Percentiles rank a stretch among this genome's conserved stretches.
Evolutionary conservation across 2,888 invertebrate species (phyloP).

Genomic region (Hydropsyche betteni): DNA sequence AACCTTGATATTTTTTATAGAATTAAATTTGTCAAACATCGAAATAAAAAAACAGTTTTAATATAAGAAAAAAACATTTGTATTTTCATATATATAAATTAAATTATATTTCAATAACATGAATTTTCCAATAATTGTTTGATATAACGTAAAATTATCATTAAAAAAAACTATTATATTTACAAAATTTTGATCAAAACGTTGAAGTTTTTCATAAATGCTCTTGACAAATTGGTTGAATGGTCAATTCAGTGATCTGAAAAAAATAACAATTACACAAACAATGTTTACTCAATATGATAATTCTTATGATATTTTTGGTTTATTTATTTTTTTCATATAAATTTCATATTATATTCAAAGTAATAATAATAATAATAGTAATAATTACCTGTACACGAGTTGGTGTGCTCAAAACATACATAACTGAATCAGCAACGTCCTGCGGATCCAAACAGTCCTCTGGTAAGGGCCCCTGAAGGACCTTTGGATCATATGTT

Average conservation of each 20-base stretch:
- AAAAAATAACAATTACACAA: slow-evolving; percentile 45
- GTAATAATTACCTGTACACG: slow-evolving; percentile 57
- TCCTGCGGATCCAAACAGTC: slow-evolving; percentile 52
- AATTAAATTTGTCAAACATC: too few relatives aligned
- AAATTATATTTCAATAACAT: too few relatives aligned
- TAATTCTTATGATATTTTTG: too few relatives aligned
- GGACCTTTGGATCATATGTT: slow-evolving; percentile 52
- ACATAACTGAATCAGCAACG: slow-evolving; percentile 56
- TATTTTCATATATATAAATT: too few relatives aligned
- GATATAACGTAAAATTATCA: not conserved
- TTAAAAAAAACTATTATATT: too few relatives aligned
- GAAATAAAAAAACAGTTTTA: too few relatives aligned
- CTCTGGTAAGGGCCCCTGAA: not conserved
- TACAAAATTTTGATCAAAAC: not conserved
- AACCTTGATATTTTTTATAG: too few relatives aligned
- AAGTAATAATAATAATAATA: too few relatives aligned
- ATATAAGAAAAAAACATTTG: too few relatives aligned
- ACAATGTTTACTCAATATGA: not conserved
- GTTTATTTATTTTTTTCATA: too few relatives aligned
- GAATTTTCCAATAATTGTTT: not conserved
- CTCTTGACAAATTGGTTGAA: slow-evolving; percentile 32
- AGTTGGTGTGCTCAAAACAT: slow-evolving; percentile 55
- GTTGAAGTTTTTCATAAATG: not conserved
- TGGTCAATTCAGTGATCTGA: slow-evolving; percentile 42
- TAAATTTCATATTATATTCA: too few relatives aligned